phyloP scores from a whole-genome alignment of 1,140 invertebrate genomes.

The Zaprionus ghesquierei region DNA sequence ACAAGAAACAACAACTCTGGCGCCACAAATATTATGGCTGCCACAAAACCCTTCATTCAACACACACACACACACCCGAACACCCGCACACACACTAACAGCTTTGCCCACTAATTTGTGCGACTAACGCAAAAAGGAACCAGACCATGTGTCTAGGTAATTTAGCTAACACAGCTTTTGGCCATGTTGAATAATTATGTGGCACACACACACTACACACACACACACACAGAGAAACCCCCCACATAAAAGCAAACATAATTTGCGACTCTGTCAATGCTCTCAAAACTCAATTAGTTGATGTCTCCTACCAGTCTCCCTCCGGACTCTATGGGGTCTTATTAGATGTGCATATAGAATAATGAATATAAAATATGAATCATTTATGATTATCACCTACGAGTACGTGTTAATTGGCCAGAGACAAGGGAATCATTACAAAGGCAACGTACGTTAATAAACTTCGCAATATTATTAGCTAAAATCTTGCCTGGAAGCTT shows the following conservation, averaged over 20 bases:
- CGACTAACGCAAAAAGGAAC: background rate
- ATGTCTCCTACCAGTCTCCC: background rate
- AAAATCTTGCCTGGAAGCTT: background rate
- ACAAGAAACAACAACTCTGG: constrained; percentile 66
- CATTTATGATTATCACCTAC: background rate
- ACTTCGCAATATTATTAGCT: background rate
- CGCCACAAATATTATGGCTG: constrained; percentile 68
- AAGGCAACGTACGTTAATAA: background rate
- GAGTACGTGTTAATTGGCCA: background rate
- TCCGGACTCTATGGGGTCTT: background rate
- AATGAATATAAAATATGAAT: background rate
- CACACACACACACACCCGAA: background rate
- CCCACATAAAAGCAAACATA: background rate
- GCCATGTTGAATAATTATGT: constrained; percentile 23
- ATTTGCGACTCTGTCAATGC: constrained; percentile 13
- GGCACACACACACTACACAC: constrained; percentile 1
- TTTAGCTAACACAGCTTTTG: constrained; percentile 15
- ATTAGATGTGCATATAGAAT: constrained; percentile 1
- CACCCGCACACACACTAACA: background rate
- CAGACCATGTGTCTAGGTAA: constrained; percentile 39
- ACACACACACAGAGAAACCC: background rate
- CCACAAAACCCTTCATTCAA: constrained; percentile 35
- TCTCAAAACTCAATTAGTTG: constrained; percentile 28
- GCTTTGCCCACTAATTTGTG: constrained; percentile 3
- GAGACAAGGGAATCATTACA: background rate